Evolutionary conservation across 2,797 vertebrate genomes (phyloP), one percentile per base, ranked within the genome.

Genomic region (Notolepis coatsorum): DNA sequence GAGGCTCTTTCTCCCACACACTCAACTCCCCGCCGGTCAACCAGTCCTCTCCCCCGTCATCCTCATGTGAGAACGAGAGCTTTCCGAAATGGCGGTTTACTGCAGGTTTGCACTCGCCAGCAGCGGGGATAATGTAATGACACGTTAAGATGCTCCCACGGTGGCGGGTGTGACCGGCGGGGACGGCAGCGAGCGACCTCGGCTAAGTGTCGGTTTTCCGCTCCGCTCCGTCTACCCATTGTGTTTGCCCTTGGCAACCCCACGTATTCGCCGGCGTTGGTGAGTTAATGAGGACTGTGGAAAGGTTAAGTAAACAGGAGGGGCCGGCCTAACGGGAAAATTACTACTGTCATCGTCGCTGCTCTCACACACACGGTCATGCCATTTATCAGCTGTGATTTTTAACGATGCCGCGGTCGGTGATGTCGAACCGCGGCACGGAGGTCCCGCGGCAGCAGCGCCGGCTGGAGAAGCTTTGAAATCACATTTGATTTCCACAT

Each of bases 251-350:
- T 83, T 89, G 87, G 91, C 90, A 92, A 86, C 87, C 84, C 80
- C 78, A 83, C 79, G 71, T 82, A 83, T 80, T 78, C 65, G 72
- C 77, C 79, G 74, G 83, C 82, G 82, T 77, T 84, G 83, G 80
- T 59, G 81, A 90, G 90, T 88, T 92, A 93, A 93, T 93, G 89
- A 93, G 91, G 85, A 84, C 86, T 87, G 84, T 43, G 66, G 82
- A 92, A 92, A 92, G 92, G 92, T 93, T 92, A 93, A 88, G 87
- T 90, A 92, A 92, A 92, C 92, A 93, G 91, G 90, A 91, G 87
- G 87, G 88, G 85, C 84, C 69, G 47, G 80, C 70, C 84, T 90
- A 85, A 89, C 83, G 79, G 84, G 84, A 86, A 89, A 92, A 91
- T 91, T 79, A 90, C 85, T 77, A 75, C 79, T 57, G 80, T 77